Conservation (phyloP, 2,888 invertebrate genomes). For the Megalurothrips usitatus region DNA sequence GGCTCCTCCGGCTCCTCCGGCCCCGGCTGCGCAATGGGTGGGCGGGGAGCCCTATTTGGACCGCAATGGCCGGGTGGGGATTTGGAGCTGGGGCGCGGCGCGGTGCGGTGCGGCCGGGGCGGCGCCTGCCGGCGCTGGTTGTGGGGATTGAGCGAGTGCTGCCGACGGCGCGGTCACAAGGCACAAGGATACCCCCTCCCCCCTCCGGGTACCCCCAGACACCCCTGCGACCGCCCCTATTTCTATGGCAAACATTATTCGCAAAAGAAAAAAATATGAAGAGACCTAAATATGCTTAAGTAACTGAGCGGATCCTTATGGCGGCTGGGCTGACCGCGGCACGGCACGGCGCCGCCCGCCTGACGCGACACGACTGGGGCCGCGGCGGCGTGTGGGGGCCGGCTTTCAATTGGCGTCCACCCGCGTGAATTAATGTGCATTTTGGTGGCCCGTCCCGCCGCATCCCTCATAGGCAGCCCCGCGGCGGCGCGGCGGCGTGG, state of each 20-base stretch:
- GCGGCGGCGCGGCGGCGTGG: no score
- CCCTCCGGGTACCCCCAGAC: neutral
- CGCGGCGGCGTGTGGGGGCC: no score
- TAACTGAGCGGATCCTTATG: no score
- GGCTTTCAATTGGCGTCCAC: neutral
- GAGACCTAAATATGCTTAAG: no score
- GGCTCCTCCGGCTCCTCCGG: neutral
- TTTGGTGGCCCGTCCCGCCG: neutral
- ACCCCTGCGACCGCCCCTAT: neutral
- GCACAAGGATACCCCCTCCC: neutral
- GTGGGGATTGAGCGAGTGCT: no score
- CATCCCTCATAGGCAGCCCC: neutral
- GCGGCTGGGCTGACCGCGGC: neutral
- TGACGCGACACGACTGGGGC: no score
- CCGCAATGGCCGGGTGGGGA: slow-evolving; percentile 14
- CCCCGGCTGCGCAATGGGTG: neutral
- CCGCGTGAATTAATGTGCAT: slow-evolving; percentile 21
- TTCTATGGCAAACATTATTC: no score
- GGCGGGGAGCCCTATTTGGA: slow-evolving; percentile 25
- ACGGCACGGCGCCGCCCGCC: no score
- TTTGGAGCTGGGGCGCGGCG: neutral
- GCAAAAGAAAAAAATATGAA: no score
- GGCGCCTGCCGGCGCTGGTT: neutral
- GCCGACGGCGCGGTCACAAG: neutral
- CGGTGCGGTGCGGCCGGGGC: neutral